Evolutionary conservation across 1,140 invertebrate species (phyloP).

Genomic region (Aphelenchoides fujianensis): DNA sequence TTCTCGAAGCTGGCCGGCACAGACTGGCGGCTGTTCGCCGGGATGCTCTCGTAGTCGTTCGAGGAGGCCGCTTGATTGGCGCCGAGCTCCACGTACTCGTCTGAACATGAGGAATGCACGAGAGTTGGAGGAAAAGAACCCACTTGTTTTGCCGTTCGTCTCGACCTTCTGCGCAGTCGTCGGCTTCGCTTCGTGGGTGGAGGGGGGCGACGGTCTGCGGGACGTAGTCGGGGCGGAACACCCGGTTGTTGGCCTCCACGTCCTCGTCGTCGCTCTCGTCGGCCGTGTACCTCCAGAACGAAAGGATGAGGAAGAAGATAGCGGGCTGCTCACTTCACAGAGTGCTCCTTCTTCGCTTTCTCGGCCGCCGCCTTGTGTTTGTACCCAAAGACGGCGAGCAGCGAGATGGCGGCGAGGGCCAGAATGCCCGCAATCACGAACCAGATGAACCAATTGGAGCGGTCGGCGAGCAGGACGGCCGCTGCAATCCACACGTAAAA

Average conservation of each 20-base stretch:
- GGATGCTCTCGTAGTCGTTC: not conserved
- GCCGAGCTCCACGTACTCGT: not conserved
- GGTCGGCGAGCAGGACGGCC: not conserved
- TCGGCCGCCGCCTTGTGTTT: not conserved
- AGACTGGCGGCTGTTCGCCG: not conserved
- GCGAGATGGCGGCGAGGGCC: not conserved
- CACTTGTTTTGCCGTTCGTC: not conserved
- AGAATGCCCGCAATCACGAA: not conserved
- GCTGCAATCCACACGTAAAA: too few relatives aligned
- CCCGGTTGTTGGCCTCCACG: conserved; percentile 1
- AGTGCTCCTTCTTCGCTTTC: not conserved
- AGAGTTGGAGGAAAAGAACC: not conserved
- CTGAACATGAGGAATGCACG: not conserved
- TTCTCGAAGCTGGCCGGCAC: not conserved
- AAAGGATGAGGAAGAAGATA: not conserved
- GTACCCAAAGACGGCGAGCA: not conserved
- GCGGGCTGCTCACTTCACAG: conserved; percentile 14
- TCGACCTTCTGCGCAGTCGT: not conserved
- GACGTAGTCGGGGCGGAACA: conserved; percentile 6
- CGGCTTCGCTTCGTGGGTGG: not conserved
- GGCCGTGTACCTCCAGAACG: not conserved
- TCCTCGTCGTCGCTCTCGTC: conserved; percentile 6
- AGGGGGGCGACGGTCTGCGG: not conserved
- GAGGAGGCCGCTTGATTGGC: not conserved
- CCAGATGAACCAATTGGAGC: not conserved